These are phyloP conservation scores for Rotaria sp. DNA, from an alignment of 2,888 invertebrate genomes.

Conservation along the genomic window DNA sequence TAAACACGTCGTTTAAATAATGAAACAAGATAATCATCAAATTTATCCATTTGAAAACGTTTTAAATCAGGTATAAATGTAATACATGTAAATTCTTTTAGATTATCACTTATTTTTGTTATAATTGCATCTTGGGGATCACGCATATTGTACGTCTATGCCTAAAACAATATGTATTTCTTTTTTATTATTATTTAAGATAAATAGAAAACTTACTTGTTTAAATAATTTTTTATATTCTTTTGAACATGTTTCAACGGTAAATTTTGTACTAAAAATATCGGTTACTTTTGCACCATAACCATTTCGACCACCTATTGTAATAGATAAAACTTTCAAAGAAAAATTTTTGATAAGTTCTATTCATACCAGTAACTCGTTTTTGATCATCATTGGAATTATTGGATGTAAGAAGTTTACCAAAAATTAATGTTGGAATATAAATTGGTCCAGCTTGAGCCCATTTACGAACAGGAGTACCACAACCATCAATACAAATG, in stretches of 20 bases:
- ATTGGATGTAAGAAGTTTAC: constrained; percentile 90
- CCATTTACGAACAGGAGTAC: constrained; percentile 92
- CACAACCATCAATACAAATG: constrained; percentile 91
- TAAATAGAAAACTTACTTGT: constrained; percentile 60
- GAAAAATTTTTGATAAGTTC: background rate
- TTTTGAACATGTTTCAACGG: constrained; percentile 81
- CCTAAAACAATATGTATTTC: constrained; percentile 50
- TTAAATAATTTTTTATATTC: constrained; percentile 77
- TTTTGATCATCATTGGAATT: constrained; percentile 96
- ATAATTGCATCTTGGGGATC: constrained; percentile 80
- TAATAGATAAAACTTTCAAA: background rate
- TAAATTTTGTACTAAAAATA: constrained; percentile 91
- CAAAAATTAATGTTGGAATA: constrained; percentile 98
- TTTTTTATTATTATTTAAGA: background rate
- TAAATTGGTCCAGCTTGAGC: constrained; percentile 89
- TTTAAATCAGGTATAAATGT: constrained; percentile 85
- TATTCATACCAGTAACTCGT: constrained; percentile 65
- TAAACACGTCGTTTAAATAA: constrained; percentile 87
- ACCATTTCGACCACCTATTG: constrained; percentile 75
- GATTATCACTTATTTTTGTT: constrained; percentile 55
- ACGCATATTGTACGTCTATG: constrained; percentile 90
- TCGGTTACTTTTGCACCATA: constrained; percentile 98
- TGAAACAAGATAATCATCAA: constrained; percentile 84
- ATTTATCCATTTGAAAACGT: constrained; percentile 85
- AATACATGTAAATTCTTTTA: constrained; percentile 60